These are phyloP conservation scores for Alectoris magna DNA, from an alignment of 2,797 vertebrate genomes.

Conservation along the genomic window DNA sequence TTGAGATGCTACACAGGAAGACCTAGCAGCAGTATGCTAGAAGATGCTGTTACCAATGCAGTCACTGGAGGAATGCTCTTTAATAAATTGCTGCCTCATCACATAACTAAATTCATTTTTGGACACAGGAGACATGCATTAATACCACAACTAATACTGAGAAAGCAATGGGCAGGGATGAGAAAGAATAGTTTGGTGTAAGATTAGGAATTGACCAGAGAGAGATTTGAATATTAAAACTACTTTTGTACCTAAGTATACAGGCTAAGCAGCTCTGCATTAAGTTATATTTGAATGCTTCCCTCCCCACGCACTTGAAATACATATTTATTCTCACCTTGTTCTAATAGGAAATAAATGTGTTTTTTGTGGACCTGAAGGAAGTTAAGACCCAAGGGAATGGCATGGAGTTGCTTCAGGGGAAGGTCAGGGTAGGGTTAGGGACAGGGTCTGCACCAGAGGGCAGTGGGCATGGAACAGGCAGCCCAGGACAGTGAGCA, in stretches of 20 bases:
- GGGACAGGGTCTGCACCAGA: background rate
- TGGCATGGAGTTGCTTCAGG: background rate
- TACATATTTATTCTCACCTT: background rate
- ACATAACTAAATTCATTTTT: background rate
- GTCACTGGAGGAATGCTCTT: background rate
- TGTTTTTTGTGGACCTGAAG: background rate
- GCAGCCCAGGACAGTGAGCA: background rate
- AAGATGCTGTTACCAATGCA: background rate
- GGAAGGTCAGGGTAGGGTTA: background rate
- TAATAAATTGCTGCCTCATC: background rate
- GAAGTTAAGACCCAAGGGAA: background rate
- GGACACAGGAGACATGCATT: background rate
- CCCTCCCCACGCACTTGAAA: background rate
- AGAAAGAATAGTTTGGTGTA: background rate
- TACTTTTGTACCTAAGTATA: background rate
- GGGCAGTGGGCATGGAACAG: background rate
- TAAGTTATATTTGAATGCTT: background rate
- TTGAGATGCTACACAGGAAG: fast-evolving
- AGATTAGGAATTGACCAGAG: background rate
- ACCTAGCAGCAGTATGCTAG: background rate
- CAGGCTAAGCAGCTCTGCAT: background rate
- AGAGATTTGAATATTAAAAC: background rate
- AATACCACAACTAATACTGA: background rate
- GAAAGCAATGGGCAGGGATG: background rate
- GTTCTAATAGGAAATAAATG: background rate